Percentiles rank a stretch among this genome's conserved stretches.
These are phyloP conservation scores for Geophilus truncorum DNA, from an alignment of 2,888 invertebrate genomes.

Conservation along the genomic window DNA sequence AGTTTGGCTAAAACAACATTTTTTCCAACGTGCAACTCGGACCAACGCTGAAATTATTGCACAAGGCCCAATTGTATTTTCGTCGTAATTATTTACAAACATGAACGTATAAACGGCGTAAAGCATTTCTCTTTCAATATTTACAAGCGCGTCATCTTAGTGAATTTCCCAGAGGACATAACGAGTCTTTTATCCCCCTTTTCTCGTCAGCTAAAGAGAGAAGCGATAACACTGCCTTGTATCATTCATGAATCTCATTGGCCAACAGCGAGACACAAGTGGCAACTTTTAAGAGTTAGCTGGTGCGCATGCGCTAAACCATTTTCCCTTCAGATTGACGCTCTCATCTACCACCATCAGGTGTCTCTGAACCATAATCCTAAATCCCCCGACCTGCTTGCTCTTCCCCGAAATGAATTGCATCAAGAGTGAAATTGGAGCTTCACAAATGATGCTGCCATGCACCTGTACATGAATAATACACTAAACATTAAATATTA, in stretches of 20 bases:
- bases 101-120: background rate
- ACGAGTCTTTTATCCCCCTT: background rate
- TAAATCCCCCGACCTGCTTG: conserved; percentile 11
- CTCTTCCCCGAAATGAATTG: conserved; percentile 15
- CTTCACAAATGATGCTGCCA: conserved; percentile 23
- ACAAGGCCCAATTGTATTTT: too few species aligned
- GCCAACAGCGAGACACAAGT: background rate
- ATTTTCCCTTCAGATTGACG: background rate
- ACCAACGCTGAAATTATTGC: too few species aligned
- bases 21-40: too few species aligned
- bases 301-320: background rate
- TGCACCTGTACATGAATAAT: conserved; percentile 22
- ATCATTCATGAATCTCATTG: conserved; percentile 22
- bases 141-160: background rate
- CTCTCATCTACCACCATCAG: conserved; percentile 18
- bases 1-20: too few species aligned
- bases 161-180: conserved; percentile 17
- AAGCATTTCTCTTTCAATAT: background rate
- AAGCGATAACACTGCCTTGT: background rate
- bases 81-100: background rate
- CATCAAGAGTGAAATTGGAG: conserved; percentile 24
- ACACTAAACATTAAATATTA: conserved; percentile 22
- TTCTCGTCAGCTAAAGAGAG: background rate
- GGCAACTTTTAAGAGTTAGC: background rate
- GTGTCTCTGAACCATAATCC: conserved; percentile 19